Evolutionary conservation across 2,888 invertebrate genomes (phyloP).

Genomic region (Drosophila paranaensis): DNA sequence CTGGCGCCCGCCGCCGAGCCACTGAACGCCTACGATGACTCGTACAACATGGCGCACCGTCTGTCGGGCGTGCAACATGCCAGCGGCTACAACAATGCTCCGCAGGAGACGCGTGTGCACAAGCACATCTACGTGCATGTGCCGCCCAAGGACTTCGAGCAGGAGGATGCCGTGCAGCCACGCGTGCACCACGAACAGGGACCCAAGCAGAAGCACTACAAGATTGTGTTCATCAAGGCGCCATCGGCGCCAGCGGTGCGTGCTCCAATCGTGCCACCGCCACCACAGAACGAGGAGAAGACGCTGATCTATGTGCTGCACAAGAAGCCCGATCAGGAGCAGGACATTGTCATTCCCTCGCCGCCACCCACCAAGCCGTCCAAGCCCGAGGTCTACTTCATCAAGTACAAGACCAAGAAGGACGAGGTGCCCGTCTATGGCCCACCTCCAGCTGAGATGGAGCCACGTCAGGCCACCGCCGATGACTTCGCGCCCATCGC

Average conservation of each 20-base stretch:
- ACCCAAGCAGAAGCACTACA: conserved; percentile 94
- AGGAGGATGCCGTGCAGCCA: conserved; percentile 79
- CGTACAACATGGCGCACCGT: conserved; percentile 81
- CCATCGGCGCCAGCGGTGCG: conserved; percentile 92
- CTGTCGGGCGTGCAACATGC: conserved; percentile 71
- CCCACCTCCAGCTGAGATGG: conserved; percentile 73
- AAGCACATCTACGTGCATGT: conserved; percentile 84
- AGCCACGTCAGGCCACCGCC: conserved; percentile 63
- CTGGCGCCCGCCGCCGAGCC: conserved; percentile 48
- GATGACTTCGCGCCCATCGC: conserved; percentile 52
- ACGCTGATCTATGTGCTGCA: conserved; percentile 94
- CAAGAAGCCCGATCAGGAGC: conserved; percentile 93
- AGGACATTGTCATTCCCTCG: conserved; percentile 91
- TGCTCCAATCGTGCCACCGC: conserved; percentile 91
- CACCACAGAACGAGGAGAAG: conserved; percentile 93
- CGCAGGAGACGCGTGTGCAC: conserved; percentile 76
- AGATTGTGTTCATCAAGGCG: conserved; percentile 96
- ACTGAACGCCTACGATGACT: conserved; percentile 66
- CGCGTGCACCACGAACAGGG: conserved; percentile 82
- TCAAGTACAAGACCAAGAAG: conserved; percentile 85
- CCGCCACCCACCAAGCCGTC: conserved; percentile 92
- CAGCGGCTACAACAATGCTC: conserved; percentile 75
- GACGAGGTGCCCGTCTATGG: conserved; percentile 82
- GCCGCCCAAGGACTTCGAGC: conserved; percentile 83
- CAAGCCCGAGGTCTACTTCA: conserved; percentile 96